phyloP scores from a whole-genome alignment of 2,797 vertebrate species.

The Meda fulgida region DNA sequence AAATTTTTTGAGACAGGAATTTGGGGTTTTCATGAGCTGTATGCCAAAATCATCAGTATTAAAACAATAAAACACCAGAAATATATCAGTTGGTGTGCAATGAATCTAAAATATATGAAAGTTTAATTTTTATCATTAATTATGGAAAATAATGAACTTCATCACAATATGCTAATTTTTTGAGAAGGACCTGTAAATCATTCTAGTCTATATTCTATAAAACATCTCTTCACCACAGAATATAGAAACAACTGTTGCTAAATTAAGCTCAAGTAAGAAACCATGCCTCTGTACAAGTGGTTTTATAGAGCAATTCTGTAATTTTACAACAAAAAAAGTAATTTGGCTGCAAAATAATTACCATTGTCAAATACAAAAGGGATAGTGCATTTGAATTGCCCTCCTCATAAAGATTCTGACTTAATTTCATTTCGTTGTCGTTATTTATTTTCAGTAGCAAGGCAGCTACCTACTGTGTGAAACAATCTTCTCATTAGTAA shows the following conservation, averaged over 20 bases:
- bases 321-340: background rate
- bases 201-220: background rate
- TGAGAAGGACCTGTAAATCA: too few species aligned
- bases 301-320: background rate
- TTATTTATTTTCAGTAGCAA: constrained; percentile 11
- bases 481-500: constrained; percentile 41
- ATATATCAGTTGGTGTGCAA: too few species aligned
- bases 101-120: too few species aligned
- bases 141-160: too few species aligned
- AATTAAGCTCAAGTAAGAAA: background rate
- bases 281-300: background rate
- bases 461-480: constrained; percentile 8
- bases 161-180: too few species aligned
- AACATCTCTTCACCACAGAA: background rate
- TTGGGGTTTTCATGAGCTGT: too few species aligned
- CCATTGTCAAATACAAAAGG: background rate
- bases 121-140: too few species aligned
- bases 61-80: too few species aligned
- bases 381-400: constrained; percentile 5
- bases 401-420: constrained; percentile 19
- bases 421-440: too few species aligned
- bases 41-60: too few species aligned
- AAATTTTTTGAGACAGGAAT: too few species aligned
- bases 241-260: background rate
- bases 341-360: background rate